Percentiles rank a stretch among this genome's conserved stretches.
phyloP scores from a whole-genome alignment of 2,113 vertebrate species.

The Anarhynchus alexandrinus region DNA sequence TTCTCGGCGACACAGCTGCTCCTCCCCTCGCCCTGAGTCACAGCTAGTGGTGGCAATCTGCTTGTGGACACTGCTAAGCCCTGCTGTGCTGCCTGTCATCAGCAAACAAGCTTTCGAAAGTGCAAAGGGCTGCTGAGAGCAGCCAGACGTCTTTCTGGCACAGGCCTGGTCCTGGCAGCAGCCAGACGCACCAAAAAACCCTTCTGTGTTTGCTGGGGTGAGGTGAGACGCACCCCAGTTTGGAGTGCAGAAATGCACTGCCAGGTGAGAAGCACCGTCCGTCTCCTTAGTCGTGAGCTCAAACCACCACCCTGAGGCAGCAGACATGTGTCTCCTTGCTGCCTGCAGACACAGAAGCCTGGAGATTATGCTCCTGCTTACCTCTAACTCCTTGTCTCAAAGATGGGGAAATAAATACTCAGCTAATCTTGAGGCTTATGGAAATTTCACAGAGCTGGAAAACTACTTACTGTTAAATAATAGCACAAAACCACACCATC shows the following conservation, averaged over 20 bases:
- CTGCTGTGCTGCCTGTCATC: not conserved
- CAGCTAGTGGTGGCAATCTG: not conserved
- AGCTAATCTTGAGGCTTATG: not conserved
- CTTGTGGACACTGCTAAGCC: not conserved
- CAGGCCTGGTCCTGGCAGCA: not conserved
- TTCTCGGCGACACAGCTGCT: not conserved
- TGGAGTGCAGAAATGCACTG: not conserved
- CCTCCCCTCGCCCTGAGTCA: not conserved
- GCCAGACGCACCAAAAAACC: not conserved
- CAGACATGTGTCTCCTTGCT: not conserved
- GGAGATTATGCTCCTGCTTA: not conserved
- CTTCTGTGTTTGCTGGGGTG: not conserved
- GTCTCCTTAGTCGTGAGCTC: not conserved
- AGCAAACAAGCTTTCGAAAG: slow-evolving; percentile 6
- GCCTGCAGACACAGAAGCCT: not conserved
- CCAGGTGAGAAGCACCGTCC: not conserved
- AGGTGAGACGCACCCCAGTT: not conserved
- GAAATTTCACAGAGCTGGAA: slow-evolving; percentile 24
- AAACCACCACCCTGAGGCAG: not conserved
- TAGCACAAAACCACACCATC: not conserved
- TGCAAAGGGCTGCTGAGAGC: slow-evolving; percentile 3
- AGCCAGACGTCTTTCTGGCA: not conserved
- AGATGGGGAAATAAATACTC: not conserved
- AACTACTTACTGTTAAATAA: slow-evolving; percentile 19
- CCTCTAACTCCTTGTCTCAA: not conserved